A percentile compares a stretch with the other conserved stretches of the same genome.
phyloP scores from a whole-genome alignment of 2,113 vertebrate genomes.

The Erythrocercus mccallii region DNA sequence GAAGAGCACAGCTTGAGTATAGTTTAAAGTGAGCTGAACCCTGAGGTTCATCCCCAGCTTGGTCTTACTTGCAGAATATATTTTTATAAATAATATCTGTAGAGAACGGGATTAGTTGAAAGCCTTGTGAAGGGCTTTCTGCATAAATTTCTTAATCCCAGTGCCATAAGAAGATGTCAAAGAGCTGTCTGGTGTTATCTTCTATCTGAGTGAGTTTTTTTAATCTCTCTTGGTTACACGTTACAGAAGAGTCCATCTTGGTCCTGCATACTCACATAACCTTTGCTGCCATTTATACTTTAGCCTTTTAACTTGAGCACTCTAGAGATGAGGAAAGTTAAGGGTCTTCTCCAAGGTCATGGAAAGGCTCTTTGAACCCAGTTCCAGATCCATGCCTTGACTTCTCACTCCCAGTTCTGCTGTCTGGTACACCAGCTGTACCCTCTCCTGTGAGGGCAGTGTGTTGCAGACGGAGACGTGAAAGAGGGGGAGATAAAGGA shows the following conservation, averaged over 20 bases:
- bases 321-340: neutral
- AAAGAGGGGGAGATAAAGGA: neutral
- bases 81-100: neutral
- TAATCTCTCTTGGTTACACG: accelerated
- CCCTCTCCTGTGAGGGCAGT: neutral
- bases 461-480: neutral
- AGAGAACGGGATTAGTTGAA: neutral
- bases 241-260: neutral
- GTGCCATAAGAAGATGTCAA: neutral
- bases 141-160: neutral
- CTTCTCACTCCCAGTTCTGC: accelerated
- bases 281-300: neutral
- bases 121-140: neutral
- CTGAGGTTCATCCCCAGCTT: neutral
- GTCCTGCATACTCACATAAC: neutral
- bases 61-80: neutral
- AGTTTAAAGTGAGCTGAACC: neutral
- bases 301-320: neutral
- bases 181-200: neutral
- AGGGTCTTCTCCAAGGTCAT: neutral
- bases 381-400: neutral
- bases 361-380: neutral
- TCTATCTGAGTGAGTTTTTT: neutral
- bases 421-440: neutral
- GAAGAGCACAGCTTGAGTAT: neutral